Evolutionary conservation across 2,113 vertebrate species (phyloP).

Genomic region (Equus przewalskii): DNA sequence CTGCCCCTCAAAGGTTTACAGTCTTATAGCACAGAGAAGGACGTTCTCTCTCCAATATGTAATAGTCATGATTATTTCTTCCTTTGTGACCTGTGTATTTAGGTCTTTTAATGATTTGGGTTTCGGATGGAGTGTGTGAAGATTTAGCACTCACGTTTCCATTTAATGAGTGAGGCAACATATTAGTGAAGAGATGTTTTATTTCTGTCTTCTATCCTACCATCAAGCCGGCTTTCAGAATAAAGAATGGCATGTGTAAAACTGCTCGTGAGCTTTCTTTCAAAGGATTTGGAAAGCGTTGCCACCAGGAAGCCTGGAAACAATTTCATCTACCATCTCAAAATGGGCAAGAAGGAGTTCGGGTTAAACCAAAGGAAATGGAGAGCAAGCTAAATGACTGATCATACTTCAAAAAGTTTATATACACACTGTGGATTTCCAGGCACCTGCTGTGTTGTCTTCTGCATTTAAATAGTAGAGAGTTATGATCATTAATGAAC

Average conservation of each 20-base stretch:
- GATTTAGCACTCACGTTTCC: neutral
- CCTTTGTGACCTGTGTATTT: neutral
- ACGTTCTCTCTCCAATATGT: neutral
- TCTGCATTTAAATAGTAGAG: neutral
- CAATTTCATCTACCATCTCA: neutral
- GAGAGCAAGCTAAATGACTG: neutral
- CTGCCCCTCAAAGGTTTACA: neutral
- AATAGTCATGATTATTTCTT: neutral
- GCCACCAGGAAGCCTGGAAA: neutral
- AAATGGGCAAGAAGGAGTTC: neutral
- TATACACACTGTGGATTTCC: neutral
- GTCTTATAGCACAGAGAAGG: neutral
- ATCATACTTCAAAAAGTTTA: neutral
- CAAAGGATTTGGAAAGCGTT: neutral
- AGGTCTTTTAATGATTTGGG: neutral
- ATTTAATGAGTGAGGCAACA: too few species aligned
- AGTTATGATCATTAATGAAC: neutral
- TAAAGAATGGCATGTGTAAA: neutral
- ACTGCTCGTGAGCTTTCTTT: neutral
- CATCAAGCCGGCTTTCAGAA: neutral
- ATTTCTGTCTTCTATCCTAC: neutral
- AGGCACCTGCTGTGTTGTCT: neutral
- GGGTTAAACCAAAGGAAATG: neutral
- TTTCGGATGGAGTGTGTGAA: neutral
- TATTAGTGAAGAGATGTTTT: neutral